phyloP scores from a whole-genome alignment of 1,140 invertebrate species.

The Phymorhynchus buccinoides region DNA sequence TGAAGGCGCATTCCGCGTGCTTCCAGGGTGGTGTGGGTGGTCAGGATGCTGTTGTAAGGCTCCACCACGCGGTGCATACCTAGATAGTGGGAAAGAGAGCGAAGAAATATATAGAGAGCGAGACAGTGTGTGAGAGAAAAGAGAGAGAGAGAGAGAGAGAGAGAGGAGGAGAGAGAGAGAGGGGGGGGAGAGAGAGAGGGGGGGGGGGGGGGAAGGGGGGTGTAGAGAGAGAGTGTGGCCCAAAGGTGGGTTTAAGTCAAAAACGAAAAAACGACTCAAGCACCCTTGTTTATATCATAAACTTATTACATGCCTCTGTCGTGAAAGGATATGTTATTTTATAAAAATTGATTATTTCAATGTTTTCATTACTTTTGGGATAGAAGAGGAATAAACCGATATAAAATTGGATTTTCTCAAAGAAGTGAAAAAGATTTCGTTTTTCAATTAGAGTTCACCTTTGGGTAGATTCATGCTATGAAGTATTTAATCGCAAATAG shows the following conservation, averaged over 20 bases:
- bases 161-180: too few species aligned
- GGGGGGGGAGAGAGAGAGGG: constrained; percentile 49
- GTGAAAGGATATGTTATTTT: too few species aligned
- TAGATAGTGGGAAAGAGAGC: constrained; percentile 46
- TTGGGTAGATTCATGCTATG: not conserved
- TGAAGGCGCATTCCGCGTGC: constrained; percentile 73
- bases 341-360: too few species aligned
- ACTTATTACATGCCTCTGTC: too few species aligned
- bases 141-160: too few species aligned
- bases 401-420: too few species aligned
- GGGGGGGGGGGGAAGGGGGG: not conserved
- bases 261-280: not conserved
- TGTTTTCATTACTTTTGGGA: too few species aligned
- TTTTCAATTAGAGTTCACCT: too few species aligned
- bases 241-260: not conserved
- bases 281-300: not conserved
- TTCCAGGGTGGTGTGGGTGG: constrained; percentile 73
- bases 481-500: not conserved
- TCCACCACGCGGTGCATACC: constrained; percentile 52
- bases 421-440: too few species aligned
- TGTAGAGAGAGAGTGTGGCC: too few species aligned
- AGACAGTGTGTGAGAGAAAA: too few species aligned
- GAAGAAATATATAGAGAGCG: constrained; percentile 39
- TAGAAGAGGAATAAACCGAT: too few species aligned
- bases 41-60: constrained; percentile 72